Conservation (phyloP, 2,888 invertebrate genomes). For the Eristalis arbustorum region DNA sequence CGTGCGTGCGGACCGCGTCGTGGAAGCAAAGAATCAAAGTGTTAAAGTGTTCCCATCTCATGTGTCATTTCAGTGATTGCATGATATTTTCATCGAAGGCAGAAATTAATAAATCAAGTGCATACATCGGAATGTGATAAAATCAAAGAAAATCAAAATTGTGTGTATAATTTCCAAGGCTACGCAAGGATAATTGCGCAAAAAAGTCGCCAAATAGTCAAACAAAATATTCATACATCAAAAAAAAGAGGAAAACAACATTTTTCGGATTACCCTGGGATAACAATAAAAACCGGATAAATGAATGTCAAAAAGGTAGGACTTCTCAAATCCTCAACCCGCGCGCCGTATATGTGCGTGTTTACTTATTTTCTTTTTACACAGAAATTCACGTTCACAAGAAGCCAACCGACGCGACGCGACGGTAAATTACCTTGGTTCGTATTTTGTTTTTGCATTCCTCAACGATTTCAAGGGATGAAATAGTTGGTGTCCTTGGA, state of each 20-base stretch:
- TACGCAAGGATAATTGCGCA: conserved; percentile 30
- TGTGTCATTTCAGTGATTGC: conserved; percentile 15
- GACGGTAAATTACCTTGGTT: neutral
- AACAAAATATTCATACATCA: neutral
- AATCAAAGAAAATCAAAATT: conserved; percentile 12
- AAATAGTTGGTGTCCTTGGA: neutral
- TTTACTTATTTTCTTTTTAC: neutral
- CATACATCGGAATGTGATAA: conserved; percentile 33
- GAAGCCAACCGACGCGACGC: neutral
- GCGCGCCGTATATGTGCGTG: neutral
- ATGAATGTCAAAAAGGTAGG: conserved; percentile 70
- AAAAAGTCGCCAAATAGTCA: neutral
- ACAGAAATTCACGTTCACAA: neutral
- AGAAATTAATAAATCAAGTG: neutral
- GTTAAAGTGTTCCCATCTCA: conserved; percentile 10
- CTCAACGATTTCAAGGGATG: neutral
- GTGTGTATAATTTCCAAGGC: neutral
- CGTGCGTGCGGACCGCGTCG: neutral
- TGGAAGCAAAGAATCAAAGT: neutral
- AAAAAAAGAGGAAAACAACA: neutral
- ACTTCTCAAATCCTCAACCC: neutral
- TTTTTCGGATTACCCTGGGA: conserved; percentile 67
- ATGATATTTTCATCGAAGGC: conserved; percentile 12
- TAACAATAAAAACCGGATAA: conserved; percentile 65
- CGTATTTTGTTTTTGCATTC: neutral